phyloP scores from a whole-genome alignment of 2,888 invertebrate species.

The Sinohyriopsis cumingii region DNA sequence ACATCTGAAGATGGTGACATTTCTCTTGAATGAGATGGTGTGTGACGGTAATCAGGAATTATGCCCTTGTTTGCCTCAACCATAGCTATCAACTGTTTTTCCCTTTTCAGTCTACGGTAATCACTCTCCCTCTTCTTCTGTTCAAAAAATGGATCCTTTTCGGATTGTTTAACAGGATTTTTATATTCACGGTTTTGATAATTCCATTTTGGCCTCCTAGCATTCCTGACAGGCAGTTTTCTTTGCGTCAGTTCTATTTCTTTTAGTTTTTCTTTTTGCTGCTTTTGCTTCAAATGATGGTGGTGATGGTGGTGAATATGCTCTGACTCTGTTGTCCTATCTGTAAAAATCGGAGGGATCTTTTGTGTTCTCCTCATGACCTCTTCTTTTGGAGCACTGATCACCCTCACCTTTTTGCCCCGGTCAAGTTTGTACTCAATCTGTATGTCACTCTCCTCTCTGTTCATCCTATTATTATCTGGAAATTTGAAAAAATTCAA shows the following conservation, averaged over 20 bases:
- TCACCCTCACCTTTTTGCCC: slow-evolving; percentile 55
- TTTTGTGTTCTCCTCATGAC: slow-evolving; percentile 18
- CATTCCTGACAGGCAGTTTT: slow-evolving; percentile 26
- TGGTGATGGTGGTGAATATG: slow-evolving; percentile 30
- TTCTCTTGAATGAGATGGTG: slow-evolving; percentile 29
- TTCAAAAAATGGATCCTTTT: slow-evolving; percentile 64
- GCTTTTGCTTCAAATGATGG: slow-evolving; percentile 10
- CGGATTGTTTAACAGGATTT: slow-evolving; percentile 63
- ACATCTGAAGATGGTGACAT: slow-evolving; percentile 40
- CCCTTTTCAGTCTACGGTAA: slow-evolving; percentile 49
- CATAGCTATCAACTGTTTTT: slow-evolving; percentile 58
- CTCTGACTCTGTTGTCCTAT: slow-evolving; percentile 24
- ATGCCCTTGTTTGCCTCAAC: slow-evolving; percentile 59
- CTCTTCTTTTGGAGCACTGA: slow-evolving; percentile 49
- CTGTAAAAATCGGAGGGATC: slow-evolving; percentile 16
- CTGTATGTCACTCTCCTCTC: slow-evolving; percentile 50
- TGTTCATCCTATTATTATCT: slow-evolving; percentile 19
- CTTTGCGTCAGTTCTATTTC: slow-evolving; percentile 21
- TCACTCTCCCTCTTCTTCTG: slow-evolving; percentile 52
- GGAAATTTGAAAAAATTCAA: neutral
- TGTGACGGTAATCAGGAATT: slow-evolving; percentile 50
- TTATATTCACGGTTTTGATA: slow-evolving; percentile 50
- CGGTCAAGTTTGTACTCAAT: slow-evolving; percentile 52
- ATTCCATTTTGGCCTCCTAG: slow-evolving; percentile 58
- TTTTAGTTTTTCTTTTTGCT: slow-evolving; percentile 23